Base-by-base conservation (phyloP, 2,797 vertebrate species). In the Ibycter americanus region DNA sequence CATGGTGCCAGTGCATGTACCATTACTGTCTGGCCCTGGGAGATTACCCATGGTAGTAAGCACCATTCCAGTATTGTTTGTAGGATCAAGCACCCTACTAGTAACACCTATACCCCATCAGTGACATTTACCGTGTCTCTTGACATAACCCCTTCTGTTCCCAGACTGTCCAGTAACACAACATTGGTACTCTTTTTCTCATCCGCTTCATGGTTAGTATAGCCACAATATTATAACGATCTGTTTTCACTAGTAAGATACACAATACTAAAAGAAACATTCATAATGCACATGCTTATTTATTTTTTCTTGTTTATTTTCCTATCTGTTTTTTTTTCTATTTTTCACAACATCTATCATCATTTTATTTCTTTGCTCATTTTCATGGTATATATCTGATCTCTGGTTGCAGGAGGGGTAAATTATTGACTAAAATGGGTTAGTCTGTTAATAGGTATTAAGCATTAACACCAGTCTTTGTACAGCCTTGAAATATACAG, bases 381-480 rank as follows among this genome's bases (percentile, higher is more conserved):
- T 8, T 78, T 94, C 89, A 91, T 79, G 87, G 31, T 83, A 95
- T 94, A 52, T 87, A 81, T 88, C 84, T 27, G 17, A 91, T 96
- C 54, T 91, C 93, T 95, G 95, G 93, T 95, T 95, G 92, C 95
- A 97, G 96, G 83, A 96, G 86, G 93, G 93, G 95, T 92, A 92
- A 97, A 96, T 96, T 90, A 81, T 84, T 89, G 89, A 89, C 89
- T 94, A 67, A 96, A 96, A 68, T 63, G 89, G 59, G 83, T 93
- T 95, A 85, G 32, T 95, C 88, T 93, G 49, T 92, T 94, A 77
- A 87, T 61, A 91, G 61, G 58, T 94, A 78, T 92, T 96, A 89
- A 96, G 25, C 72, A 71, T 84, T 94, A 95, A 87, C 61, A 95
- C n/a, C 86, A 86, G 61, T 51, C 93, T 94, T 96, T 96, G 83